Percentiles rank a stretch among this genome's conserved stretches.
phyloP scores from a whole-genome alignment of 2,888 invertebrate species.

The Peribatodes rhomboidaria region DNA sequence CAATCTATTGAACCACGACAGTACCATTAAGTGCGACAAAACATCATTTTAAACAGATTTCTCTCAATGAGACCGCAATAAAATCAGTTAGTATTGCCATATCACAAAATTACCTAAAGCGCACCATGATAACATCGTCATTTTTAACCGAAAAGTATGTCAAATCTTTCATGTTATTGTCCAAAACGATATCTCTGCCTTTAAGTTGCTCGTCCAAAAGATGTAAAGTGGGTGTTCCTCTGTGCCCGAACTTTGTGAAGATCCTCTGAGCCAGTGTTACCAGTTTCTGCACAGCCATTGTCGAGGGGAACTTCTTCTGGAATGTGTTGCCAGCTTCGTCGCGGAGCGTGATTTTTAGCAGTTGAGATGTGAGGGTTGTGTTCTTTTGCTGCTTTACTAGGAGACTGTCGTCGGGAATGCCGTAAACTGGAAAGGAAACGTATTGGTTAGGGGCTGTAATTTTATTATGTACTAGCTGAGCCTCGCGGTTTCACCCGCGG shows the following conservation, averaged over 20 bases:
- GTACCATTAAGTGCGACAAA: too few species aligned
- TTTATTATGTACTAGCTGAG: too few species aligned
- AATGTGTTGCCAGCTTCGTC: conserved; percentile 87
- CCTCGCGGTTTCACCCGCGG: too few species aligned
- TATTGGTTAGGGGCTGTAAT: background rate
- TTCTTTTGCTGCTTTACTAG: conserved; percentile 82
- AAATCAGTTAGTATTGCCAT: conserved; percentile 53
- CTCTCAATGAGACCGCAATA: conserved; percentile 11
- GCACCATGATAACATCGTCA: conserved; percentile 92
- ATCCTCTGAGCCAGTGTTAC: conserved; percentile 92
- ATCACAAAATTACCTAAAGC: conserved; percentile 80
- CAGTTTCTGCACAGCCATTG: conserved; percentile 94
- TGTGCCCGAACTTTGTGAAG: conserved; percentile 83
- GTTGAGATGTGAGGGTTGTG: conserved; percentile 89
- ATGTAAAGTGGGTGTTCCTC: conserved; percentile 73
- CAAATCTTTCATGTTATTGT: conserved; percentile 93
- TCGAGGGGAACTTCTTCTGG: conserved; percentile 91
- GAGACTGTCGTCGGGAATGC: conserved; percentile 92
- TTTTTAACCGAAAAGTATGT: conserved; percentile 94
- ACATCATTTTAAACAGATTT: background rate
- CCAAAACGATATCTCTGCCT: conserved; percentile 90
- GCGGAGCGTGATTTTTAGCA: conserved; percentile 86
- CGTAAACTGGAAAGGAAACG: conserved; percentile 88
- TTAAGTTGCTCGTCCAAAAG: conserved; percentile 86
- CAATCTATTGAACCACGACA: too few species aligned